Base-by-base conservation (phyloP, 2,888 invertebrate genomes). In the Lasiommata megera region DNA sequence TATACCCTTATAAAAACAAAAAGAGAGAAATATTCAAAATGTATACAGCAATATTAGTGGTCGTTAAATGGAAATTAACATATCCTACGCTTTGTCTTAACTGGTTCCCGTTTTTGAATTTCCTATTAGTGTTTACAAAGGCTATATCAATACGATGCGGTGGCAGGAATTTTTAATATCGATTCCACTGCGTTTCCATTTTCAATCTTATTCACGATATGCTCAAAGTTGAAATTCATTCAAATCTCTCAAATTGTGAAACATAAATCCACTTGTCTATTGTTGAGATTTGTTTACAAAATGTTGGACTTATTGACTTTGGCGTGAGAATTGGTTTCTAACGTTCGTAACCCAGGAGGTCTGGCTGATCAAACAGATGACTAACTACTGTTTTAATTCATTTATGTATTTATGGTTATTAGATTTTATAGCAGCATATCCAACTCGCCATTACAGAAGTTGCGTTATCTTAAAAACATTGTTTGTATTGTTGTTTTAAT, bases 91-190 rank as follows among this genome's bases (percentile, higher is more conserved):
- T 88, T 86, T 86, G 80, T 82, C 84, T 81, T 81, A 82, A 86
- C 84, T 85, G 80, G 84, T 85, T 84, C 77, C 86, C 83, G 85
- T 83, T 88, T 89, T 88, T 84, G 83, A 87, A 88, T 87, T 87
- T 82, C 81, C 83, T 89, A 88, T 88, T 87, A 88, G 78, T 88
- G 79, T 88, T 88, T 88, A 89, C 87, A 82, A 85, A 88, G 85
- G 87, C 77, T 82, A 79, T 80, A 86, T 87, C 84, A 88, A 88
- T 81, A 86, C 73, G 72, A 72, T 76, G 78, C 70, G 76, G 84
- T 80, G 80, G 84, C 79, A 74, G 76, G 80, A 78, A 73, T 75
- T 76, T 74, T 76, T 73, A 76, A 76, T 71, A 73, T 62, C 57
- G 54, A 18, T 6, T 52, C 16, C 8, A 6, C 1, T 31, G 3